A percentile compares a stretch with the other conserved stretches of the same genome.
Conservation (phyloP, 1,140 invertebrate species). For the Cyclargus thomasi region DNA sequence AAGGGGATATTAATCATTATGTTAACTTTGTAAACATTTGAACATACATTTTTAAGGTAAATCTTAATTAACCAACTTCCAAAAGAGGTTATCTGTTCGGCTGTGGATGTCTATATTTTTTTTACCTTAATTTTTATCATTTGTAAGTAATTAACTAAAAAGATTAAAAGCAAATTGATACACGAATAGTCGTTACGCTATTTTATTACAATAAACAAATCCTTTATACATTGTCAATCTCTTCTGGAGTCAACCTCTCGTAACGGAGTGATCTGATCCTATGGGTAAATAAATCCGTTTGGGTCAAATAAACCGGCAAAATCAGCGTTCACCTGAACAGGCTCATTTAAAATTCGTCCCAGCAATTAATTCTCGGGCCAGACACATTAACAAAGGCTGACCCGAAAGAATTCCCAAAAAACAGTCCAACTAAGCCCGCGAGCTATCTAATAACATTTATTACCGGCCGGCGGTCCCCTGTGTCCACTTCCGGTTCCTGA, state of each 20-base stretch:
- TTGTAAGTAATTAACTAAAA: too few relatives aligned
- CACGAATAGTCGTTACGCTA: too few relatives aligned
- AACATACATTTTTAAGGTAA: too few relatives aligned
- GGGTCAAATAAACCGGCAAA: neutral
- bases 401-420: slow-evolving; percentile 61
- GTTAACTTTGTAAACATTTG: too few relatives aligned
- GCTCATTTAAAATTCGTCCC: slow-evolving; percentile 59
- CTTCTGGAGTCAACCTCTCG: neutral
- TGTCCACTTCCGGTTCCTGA: slow-evolving; percentile 66
- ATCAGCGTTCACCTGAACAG: slow-evolving; percentile 31
- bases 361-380: slow-evolving; percentile 64
- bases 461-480: slow-evolving; percentile 59
- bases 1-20: too few relatives aligned
- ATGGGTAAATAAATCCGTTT: neutral
- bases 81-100: too few relatives aligned
- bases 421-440: slow-evolving; percentile 65
- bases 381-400: slow-evolving; percentile 70
- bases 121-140: too few relatives aligned
- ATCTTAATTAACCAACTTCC: too few relatives aligned
- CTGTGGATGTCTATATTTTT: too few relatives aligned
- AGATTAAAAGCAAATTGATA: too few relatives aligned
- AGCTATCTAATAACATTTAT: slow-evolving; percentile 76
- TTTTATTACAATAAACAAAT: too few relatives aligned
- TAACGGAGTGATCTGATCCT: too few relatives aligned
- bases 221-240: neutral